Conservation (phyloP, 2,113 vertebrate genomes). For the Colius striatus region DNA sequence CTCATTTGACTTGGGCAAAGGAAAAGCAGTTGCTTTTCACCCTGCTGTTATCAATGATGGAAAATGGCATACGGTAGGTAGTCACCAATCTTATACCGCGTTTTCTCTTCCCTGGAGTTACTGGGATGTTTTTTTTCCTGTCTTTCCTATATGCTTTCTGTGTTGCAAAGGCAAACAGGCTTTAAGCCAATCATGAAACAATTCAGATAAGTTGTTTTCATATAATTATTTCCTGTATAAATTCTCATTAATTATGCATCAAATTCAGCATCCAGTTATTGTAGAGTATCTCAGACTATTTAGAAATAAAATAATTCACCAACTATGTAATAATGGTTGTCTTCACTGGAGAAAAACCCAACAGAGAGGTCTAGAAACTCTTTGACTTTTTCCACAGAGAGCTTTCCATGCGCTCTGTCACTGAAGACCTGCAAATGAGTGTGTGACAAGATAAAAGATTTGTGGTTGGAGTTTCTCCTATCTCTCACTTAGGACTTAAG, state of each 20-base stretch:
- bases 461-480: neutral
- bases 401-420: neutral
- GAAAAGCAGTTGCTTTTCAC: constrained; percentile 80
- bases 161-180: neutral
- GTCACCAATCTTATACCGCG: neutral
- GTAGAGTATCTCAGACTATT: neutral
- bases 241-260: neutral
- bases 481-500: rapidly evolving
- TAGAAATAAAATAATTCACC: neutral
- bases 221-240: neutral
- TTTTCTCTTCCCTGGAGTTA: neutral
- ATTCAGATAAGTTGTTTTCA: neutral
- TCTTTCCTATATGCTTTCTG: neutral
- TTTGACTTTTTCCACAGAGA: neutral
- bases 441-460: neutral
- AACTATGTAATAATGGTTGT: neutral
- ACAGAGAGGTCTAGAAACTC: neutral
- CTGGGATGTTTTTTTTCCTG: neutral
- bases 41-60: constrained; percentile 82
- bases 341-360: neutral
- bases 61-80: constrained; percentile 88
- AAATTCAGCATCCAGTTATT: neutral
- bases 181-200: neutral
- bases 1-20: constrained; percentile 90
- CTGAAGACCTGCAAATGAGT: neutral